Evolutionary conservation across 2,113 vertebrate genomes (phyloP).

Genomic region (Gila orcuttii): DNA sequence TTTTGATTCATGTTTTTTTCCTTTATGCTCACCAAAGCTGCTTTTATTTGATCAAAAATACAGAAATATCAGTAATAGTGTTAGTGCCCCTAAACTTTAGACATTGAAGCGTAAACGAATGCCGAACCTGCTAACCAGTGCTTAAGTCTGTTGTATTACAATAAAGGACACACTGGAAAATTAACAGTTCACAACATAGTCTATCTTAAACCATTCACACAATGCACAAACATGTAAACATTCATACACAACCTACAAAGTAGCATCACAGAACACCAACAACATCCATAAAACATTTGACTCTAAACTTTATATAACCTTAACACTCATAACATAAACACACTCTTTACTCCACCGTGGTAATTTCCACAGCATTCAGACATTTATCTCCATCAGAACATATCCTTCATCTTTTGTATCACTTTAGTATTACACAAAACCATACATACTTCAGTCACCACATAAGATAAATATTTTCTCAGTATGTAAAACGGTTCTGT

Average conservation of each 20-base stretch:
- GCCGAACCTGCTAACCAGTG: neutral
- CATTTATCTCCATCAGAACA: neutral
- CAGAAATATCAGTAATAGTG: neutral
- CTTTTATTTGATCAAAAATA: neutral
- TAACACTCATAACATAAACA: neutral
- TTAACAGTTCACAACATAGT: neutral
- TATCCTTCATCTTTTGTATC: neutral
- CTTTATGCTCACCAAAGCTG: neutral
- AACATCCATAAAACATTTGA: neutral
- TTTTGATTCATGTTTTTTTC: neutral
- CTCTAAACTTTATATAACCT: neutral
- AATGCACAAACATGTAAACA: neutral
- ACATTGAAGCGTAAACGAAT: neutral
- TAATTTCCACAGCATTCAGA: neutral
- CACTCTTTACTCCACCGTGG: neutral
- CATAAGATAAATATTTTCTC: neutral
- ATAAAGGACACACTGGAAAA: neutral
- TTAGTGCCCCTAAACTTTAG: neutral
- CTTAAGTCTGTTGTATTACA: neutral
- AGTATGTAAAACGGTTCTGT: conserved; percentile 11
- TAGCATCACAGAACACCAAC: neutral
- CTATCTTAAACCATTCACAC: neutral
- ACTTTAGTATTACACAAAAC: neutral
- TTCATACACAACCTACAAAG: neutral
- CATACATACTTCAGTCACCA: neutral